phyloP scores from a whole-genome alignment of 2,888 invertebrate genomes.

The Patella pellucida region DNA sequence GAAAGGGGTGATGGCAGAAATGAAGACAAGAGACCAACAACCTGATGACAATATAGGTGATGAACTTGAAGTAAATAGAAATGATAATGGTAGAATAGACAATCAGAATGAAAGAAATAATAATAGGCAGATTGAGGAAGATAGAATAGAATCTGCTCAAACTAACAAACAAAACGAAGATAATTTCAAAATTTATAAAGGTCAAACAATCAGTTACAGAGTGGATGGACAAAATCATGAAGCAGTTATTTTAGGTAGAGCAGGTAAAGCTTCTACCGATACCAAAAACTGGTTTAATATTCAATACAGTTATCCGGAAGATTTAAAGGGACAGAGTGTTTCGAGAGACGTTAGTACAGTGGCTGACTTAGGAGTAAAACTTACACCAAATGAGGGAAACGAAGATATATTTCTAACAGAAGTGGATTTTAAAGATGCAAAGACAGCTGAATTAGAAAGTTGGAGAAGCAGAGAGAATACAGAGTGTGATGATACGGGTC shows the following conservation, averaged over 20 bases:
- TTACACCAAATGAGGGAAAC: background rate
- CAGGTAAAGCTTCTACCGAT: slow-evolving; percentile 17
- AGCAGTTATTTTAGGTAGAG: slow-evolving; percentile 16
- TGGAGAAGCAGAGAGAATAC: background rate
- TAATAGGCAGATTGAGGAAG: background rate
- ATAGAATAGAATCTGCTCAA: background rate
- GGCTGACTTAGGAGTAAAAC: background rate
- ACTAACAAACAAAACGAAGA: background rate
- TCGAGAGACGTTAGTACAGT: slow-evolving; percentile 15
- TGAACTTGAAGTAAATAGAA: no score
- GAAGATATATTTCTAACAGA: background rate
- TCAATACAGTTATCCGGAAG: slow-evolving; percentile 6
- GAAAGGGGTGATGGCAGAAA: no score
- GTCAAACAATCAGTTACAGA: background rate
- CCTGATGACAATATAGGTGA: no score
- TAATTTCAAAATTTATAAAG: slow-evolving; percentile 8
- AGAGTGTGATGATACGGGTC: slow-evolving; percentile 11
- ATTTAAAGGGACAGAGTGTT: background rate
- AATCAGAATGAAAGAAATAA: no score
- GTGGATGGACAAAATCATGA: background rate
- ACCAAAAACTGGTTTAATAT: slow-evolving; percentile 20
- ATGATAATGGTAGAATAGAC: no score
- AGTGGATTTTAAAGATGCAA: slow-evolving; percentile 2
- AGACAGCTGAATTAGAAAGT: background rate
- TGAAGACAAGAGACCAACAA: no score